Conservation (phyloP, 2,113 vertebrate genomes). For the Rhabdornis inornatus region DNA sequence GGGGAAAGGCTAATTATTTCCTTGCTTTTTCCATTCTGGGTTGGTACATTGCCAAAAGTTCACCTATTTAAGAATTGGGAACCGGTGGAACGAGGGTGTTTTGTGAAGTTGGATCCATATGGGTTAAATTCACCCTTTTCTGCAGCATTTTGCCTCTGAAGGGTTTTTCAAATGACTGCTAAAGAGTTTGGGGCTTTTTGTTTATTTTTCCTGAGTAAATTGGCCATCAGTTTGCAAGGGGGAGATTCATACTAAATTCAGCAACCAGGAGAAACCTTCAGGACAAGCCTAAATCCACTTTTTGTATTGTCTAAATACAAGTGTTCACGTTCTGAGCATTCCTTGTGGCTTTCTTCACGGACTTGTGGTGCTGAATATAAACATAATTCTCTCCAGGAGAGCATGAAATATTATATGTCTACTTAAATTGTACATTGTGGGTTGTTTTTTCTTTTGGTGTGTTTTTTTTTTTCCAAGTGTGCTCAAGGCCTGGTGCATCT, state of each 20-base stretch:
- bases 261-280: background rate
- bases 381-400: background rate
- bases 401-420: background rate
- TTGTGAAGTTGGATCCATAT: background rate
- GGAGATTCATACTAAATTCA: background rate
- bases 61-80: background rate
- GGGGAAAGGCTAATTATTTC: background rate
- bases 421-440: background rate
- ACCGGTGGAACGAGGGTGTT: accelerated
- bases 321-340: background rate
- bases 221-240: background rate
- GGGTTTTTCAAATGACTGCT: background rate
- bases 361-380: background rate
- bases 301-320: background rate
- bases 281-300: background rate
- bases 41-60: background rate
- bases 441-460: no score
- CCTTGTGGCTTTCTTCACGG: constrained; percentile 22
- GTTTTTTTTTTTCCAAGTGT: constrained; percentile 75
- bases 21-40: background rate
- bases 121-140: background rate
- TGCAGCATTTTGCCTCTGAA: background rate
- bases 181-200: background rate
- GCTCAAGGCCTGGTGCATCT: constrained; percentile 87
- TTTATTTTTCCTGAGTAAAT: background rate